Evolutionary conservation across 2,888 invertebrate species (phyloP), one percentile per base, ranked within the genome.

Genomic region (Cerceris ruficornis): DNA sequence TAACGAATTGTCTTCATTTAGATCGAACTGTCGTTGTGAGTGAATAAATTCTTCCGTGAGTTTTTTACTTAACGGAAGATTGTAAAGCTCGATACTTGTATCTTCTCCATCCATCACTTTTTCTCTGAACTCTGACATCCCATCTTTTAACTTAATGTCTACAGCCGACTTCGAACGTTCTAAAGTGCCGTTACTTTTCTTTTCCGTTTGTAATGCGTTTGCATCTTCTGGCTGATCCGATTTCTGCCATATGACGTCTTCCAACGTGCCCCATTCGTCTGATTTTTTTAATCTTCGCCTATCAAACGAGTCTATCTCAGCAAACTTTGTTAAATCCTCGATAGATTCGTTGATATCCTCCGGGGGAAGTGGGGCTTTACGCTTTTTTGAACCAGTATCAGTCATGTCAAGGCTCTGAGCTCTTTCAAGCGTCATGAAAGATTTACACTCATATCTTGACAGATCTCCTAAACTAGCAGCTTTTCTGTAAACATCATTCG

Each of bases 381-480:
- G 93, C 86, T 96, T 96, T 87, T 95, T 95, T 60, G 94, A 93
- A 7, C 92, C 93, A 0, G 93, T 90, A 66, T 94, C 94, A 0
- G 95, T 95, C 91, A 96, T 95, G 82, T 97, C 97, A 57, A 97
- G 93, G 86, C 97, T 97, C 89, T 97, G 96, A 0, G 97, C 96
- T 80, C 97, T 93, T 92, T 97, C 97, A 69, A 96, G 91, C 4
- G 95, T 95, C 4, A 94, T 92, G 4, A 94, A 90, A 8, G 93
- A 93, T 75, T 93, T 91, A 52, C 93, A 92, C 69, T 94, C 93
- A 77, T 96, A 95, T 89, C 95, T 95, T 0, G 96, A 96, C 64
- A 97, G 92, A 91, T 97, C 97, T 0, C 96, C 97, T 1, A 97
- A 93, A 50, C 96, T 97, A 0, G 96, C 96, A 2, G 97, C 96